Conservation (phyloP, 2,113 vertebrate species). For the Microcebus lehilahytsara region DNA sequence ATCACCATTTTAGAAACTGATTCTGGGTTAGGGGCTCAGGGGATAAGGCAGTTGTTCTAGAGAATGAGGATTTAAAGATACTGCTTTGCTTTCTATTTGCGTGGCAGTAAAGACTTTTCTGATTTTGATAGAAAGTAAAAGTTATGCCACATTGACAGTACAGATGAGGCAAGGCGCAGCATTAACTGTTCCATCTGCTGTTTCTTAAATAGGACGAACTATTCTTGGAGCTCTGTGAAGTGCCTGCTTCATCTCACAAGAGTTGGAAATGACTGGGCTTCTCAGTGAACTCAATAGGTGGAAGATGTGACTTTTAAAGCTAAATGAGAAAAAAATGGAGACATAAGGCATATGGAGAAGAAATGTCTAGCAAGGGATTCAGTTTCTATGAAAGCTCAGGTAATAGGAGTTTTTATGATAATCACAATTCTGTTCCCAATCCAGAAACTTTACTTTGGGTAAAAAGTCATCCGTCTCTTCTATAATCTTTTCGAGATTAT, state of each 20-base stretch:
- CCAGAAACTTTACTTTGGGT: conserved; percentile 28
- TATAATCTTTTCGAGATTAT: conserved; percentile 12
- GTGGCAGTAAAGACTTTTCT: conserved; percentile 3
- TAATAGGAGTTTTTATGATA: neutral
- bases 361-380: conserved; percentile 25
- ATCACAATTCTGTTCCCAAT: neutral
- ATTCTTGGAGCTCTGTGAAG: conserved; percentile 68
- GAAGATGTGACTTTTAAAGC: conserved; percentile 63
- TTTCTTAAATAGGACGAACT: conserved; percentile 75
- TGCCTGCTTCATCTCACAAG: conserved; percentile 66
- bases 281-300: conserved; percentile 53
- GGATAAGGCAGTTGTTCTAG: neutral
- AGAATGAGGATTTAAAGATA: neutral
- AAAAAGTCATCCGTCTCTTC: conserved; percentile 5
- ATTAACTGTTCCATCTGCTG: conserved; percentile 75
- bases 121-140: conserved; percentile 60
- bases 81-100: conserved; percentile 13
- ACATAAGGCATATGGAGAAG: neutral
- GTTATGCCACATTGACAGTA: conserved; percentile 31
- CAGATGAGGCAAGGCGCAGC: conserved; percentile 54
- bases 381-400: conserved; percentile 39
- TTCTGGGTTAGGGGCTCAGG: neutral
- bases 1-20: neutral
- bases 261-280: conserved; percentile 58
- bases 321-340: conserved; percentile 52